Evolutionary conservation across 2,888 invertebrate species (phyloP).

Genomic region (Caenorhabditis sp.): DNA sequence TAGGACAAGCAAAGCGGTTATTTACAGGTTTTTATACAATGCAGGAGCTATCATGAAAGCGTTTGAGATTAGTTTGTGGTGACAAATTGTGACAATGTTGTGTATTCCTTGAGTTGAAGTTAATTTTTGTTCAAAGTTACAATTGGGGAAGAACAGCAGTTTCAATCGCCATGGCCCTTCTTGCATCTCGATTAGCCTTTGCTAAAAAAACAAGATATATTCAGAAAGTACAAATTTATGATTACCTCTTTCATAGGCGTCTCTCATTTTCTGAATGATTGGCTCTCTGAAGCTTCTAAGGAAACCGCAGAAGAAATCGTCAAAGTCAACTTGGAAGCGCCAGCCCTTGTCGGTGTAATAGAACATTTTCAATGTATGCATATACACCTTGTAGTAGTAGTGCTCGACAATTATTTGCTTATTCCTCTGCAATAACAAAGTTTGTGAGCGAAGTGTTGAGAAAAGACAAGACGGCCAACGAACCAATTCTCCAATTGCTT

Average conservation of each 20-base stretch:
- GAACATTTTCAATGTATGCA: constrained; percentile 57
- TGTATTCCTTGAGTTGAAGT: no score
- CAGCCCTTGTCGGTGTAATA: constrained; percentile 55
- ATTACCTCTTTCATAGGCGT: constrained; percentile 17
- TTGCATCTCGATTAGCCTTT: not conserved
- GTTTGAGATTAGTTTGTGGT: no score
- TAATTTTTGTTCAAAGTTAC: not conserved
- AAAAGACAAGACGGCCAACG: not conserved
- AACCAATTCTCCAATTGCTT: constrained; percentile 40
- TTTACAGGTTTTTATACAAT: no score
- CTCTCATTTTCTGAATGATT: constrained; percentile 20
- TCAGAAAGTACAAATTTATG: not conserved
- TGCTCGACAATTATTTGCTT: constrained; percentile 55
- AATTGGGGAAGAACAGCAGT: not conserved
- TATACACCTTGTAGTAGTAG: constrained; percentile 47
- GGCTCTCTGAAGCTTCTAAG: constrained; percentile 29
- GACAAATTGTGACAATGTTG: no score
- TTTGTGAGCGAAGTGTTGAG: not conserved
- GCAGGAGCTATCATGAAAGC: no score
- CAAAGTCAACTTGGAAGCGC: constrained; percentile 44
- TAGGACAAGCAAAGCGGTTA: no score
- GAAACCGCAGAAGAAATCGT: constrained; percentile 50
- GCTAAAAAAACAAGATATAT: not conserved
- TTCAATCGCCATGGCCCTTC: not conserved
- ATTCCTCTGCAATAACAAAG: constrained; percentile 44